Evolutionary conservation across 2,797 vertebrate species (phyloP).

Genomic region (Lutra lutra): DNA sequence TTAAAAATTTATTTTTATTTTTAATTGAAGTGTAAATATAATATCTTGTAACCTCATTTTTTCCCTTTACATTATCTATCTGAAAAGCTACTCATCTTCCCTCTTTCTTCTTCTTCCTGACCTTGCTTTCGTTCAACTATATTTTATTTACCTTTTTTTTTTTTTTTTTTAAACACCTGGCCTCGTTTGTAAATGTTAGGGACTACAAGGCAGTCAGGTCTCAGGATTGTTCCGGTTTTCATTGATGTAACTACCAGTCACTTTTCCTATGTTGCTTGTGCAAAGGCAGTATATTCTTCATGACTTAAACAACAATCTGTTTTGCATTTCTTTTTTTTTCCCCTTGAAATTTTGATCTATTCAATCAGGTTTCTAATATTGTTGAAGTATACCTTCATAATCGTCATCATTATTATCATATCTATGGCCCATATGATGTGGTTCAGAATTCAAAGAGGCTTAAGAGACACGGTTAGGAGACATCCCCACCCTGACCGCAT

Average conservation of each 20-base stretch:
- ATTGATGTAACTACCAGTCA: neutral
- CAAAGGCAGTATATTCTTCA: neutral
- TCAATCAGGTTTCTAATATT: neutral
- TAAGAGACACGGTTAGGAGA: neutral
- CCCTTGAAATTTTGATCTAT: neutral
- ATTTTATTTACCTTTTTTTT: neutral
- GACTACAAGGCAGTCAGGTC: neutral
- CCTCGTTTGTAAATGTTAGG: neutral
- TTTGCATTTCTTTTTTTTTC: neutral
- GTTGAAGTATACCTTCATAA: neutral
- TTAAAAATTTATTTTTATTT: neutral
- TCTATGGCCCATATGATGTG: neutral
- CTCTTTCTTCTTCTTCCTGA: neutral
- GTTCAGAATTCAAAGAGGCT: neutral
- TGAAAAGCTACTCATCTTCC: neutral
- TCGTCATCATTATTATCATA: neutral
- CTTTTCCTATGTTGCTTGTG: neutral
- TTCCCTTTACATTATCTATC: neutral
- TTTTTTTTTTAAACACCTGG: neutral
- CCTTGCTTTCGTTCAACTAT: neutral
- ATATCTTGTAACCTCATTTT: neutral
- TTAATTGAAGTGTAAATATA: neutral
- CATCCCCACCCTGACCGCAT: fast-evolving
- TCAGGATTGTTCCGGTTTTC: neutral
- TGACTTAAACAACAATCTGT: neutral